Evolutionary conservation across 2,113 vertebrate genomes (phyloP).

Genomic region (Pica pica): DNA sequence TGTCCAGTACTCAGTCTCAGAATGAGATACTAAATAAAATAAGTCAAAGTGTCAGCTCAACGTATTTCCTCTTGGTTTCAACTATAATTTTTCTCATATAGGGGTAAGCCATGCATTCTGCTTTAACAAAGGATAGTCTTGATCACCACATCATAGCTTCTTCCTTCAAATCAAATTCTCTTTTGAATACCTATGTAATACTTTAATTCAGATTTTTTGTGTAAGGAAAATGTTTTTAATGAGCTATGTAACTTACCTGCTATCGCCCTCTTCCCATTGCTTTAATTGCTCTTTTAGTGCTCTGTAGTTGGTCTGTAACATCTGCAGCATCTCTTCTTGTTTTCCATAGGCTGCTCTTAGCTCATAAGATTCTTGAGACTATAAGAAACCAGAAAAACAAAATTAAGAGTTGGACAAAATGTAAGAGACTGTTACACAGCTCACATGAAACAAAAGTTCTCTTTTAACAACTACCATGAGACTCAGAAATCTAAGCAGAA

Average conservation of each 20-base stretch:
- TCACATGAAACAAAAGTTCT: neutral
- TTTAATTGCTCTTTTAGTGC: constrained; percentile 84
- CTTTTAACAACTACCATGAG: neutral
- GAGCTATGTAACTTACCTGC: constrained; percentile 80
- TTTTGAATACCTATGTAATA: constrained; percentile 45
- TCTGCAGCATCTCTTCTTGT: constrained; percentile 77
- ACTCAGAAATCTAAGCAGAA: neutral
- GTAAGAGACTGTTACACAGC: neutral
- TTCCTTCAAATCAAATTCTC: constrained; percentile 41
- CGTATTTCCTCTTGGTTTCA: neutral
- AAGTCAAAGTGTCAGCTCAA: neutral
- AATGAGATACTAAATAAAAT: neutral
- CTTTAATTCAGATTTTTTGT: constrained; percentile 47
- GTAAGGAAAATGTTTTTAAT: constrained; percentile 58
- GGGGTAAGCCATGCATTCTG: neutral
- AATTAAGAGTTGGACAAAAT: constrained; percentile 20
- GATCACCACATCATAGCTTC: neutral
- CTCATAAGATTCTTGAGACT: constrained; percentile 84
- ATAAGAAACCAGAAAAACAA: constrained; percentile 60
- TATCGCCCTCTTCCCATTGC: constrained; percentile 76
- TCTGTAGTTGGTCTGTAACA: constrained; percentile 88
- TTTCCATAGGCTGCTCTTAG: constrained; percentile 82
- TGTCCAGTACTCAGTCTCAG: neutral
- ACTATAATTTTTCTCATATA: neutral
- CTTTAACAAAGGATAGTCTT: constrained; percentile 13